These are phyloP conservation scores for Cynocephalus volans DNA, from an alignment of 2,113 vertebrate genomes.

Conservation along the genomic window DNA sequence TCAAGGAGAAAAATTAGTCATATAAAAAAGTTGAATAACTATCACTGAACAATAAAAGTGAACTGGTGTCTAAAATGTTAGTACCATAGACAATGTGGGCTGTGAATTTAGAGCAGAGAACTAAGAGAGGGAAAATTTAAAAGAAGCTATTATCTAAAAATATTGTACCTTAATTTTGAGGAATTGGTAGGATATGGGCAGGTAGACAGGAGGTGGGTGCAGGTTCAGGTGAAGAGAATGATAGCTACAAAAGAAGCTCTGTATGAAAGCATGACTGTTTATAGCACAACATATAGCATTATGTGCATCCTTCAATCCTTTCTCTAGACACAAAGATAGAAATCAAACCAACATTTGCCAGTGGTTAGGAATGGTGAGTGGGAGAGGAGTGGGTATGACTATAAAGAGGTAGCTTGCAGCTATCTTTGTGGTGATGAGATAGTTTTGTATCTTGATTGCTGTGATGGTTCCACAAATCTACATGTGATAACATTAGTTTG, in stretches of 20 bases:
- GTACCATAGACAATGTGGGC: background rate
- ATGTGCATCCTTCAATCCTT: background rate
- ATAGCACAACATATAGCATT: background rate
- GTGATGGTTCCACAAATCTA: background rate
- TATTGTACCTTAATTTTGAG: background rate
- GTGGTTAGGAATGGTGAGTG: background rate
- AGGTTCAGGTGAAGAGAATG: background rate
- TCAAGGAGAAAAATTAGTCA: background rate
- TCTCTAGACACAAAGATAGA: background rate
- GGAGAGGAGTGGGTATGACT: background rate
- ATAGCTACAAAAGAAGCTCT: background rate
- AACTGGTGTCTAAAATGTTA: slow-evolving; percentile 53
- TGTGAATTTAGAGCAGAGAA: background rate
- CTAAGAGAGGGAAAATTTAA: background rate
- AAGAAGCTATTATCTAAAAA: background rate
- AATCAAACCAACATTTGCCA: background rate
- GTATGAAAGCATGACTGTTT: background rate
- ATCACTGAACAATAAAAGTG: background rate
- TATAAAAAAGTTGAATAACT: background rate
- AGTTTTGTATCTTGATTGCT: background rate
- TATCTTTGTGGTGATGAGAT: background rate
- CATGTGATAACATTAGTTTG: background rate
- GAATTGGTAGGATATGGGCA: background rate
- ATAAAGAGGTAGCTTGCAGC: background rate
- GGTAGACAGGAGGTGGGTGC: background rate